Conservation (phyloP, 2,888 invertebrate species). For the Drosophila trichaetosa region DNA sequence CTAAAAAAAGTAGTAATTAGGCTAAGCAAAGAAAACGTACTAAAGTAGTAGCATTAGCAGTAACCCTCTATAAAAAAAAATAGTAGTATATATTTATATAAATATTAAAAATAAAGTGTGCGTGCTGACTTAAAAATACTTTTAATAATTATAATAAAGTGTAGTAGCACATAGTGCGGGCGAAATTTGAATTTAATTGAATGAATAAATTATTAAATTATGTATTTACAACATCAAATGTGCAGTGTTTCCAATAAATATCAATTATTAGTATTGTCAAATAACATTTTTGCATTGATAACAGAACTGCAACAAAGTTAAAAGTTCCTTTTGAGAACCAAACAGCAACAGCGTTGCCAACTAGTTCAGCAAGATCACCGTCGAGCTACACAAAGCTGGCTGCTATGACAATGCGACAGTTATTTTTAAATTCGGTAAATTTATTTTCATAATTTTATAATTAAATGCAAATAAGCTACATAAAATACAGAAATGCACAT, state of each 20-base stretch:
- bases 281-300: background rate
- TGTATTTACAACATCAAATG: slow-evolving; percentile 10
- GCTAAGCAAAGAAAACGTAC: slow-evolving; percentile 8
- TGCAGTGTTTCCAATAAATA: background rate
- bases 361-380: background rate
- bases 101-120: slow-evolving; percentile 28
- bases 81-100: slow-evolving; percentile 34
- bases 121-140: slow-evolving; percentile 52
- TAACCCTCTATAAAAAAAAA: slow-evolving; percentile 26
- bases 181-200: slow-evolving; percentile 32
- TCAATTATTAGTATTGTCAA: background rate
- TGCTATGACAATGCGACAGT: slow-evolving; percentile 4
- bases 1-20: slow-evolving; percentile 65
- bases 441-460: slow-evolving; percentile 21
- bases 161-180: slow-evolving; percentile 49
- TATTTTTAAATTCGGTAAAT: slow-evolving; percentile 5
- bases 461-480: slow-evolving; percentile 27
- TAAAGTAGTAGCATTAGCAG: slow-evolving; percentile 37
- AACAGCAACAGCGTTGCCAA: slow-evolving; percentile 14
- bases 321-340: slow-evolving; percentile 12
- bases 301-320: background rate
- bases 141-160: slow-evolving; percentile 18
- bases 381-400: slow-evolving; percentile 13
- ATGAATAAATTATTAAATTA: slow-evolving; percentile 56
- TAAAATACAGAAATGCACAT: slow-evolving; percentile 15